These are phyloP conservation scores for Mastomys natalensis DNA, from an alignment of 2,113 vertebrate genomes.

Conservation along the genomic window DNA sequence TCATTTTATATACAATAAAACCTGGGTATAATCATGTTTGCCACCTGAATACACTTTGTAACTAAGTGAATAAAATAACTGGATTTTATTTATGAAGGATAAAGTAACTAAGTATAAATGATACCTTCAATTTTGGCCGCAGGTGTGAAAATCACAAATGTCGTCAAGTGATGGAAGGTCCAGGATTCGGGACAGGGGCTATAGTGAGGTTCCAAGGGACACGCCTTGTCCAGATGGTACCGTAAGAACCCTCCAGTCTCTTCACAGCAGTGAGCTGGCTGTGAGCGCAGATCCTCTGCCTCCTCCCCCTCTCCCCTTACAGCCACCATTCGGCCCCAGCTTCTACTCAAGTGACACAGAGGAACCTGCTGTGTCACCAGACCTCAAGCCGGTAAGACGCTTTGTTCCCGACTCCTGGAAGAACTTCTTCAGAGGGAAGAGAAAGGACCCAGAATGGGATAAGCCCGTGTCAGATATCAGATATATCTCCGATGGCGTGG, in stretches of 20 bases:
- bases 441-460: constrained; percentile 82
- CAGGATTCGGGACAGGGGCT: constrained; percentile 78
- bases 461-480: constrained; percentile 83
- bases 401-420: constrained; percentile 97
- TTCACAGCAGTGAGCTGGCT: constrained; percentile 79
- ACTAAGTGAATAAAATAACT: constrained; percentile 23
- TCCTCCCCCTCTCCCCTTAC: constrained; percentile 91
- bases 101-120: neutral
- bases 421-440: constrained; percentile 92
- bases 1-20: neutral
- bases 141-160: constrained; percentile 81
- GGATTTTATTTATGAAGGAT: neutral
- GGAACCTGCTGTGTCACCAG: constrained; percentile 83
- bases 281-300: constrained; percentile 88
- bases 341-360: constrained; percentile 84
- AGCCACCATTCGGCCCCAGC: constrained; percentile 89
- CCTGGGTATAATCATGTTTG: neutral
- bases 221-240: constrained; percentile 72
- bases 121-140: constrained; percentile 46
- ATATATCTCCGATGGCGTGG: constrained; percentile 88
- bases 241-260: constrained; percentile 71
- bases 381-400: constrained; percentile 93
- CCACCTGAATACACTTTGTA: constrained; percentile 17
- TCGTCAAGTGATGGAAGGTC: constrained; percentile 74
- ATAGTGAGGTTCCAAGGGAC: constrained; percentile 88